A percentile compares a stretch with the other conserved stretches of the same genome.
phyloP scores from a whole-genome alignment of 2,113 vertebrate genomes.

The Promerops cafer region DNA sequence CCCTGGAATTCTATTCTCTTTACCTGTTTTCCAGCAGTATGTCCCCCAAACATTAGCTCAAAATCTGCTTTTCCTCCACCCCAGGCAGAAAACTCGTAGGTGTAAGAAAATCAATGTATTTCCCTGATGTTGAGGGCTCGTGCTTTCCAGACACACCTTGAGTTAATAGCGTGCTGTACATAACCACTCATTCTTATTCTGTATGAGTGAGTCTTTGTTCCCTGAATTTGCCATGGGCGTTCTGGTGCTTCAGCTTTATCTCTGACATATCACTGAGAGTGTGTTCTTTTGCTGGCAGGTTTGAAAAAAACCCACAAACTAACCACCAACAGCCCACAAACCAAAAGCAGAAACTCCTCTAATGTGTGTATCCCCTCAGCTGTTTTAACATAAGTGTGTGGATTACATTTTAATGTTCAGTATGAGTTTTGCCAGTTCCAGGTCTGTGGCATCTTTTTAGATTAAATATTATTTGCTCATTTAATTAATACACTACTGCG shows the following conservation, averaged over 20 bases:
- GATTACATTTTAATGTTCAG: not conserved
- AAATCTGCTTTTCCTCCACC: not conserved
- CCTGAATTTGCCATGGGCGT: constrained; percentile 1
- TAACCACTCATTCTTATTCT: not conserved
- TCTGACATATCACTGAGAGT: constrained; percentile 9
- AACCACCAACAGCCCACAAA: not conserved
- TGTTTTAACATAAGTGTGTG: not conserved
- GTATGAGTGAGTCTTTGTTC: constrained; percentile 9
- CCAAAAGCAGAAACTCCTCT: not conserved
- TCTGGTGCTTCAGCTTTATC: constrained; percentile 28
- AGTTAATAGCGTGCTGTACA: not conserved
- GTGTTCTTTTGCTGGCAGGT: not conserved
- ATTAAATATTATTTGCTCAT: not conserved
- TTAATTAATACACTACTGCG: not conserved
- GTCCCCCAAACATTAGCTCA: not conserved
- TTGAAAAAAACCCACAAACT: not conserved
- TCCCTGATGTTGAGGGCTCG: not conserved
- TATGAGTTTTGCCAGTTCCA: not conserved
- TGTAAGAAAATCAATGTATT: not conserved
- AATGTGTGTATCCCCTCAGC: not conserved
- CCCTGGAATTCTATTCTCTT: not conserved
- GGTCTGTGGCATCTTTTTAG: not conserved
- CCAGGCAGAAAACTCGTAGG: not conserved
- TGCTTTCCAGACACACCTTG: not conserved
- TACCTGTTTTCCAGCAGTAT: not conserved